Conservation (phyloP, 1,140 invertebrate species). For the Zaprionus africanus region DNA sequence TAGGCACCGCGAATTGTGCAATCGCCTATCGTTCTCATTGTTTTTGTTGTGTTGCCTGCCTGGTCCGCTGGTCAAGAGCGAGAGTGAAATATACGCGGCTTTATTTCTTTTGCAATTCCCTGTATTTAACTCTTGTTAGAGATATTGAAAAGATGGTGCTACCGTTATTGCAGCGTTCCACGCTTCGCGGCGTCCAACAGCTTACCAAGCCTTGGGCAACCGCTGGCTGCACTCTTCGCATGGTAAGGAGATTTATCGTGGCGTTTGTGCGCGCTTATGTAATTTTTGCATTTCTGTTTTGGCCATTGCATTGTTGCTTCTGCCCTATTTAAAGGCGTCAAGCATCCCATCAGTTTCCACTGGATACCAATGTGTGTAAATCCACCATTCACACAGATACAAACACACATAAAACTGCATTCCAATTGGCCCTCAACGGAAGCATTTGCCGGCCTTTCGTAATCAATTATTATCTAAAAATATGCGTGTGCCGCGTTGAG, state of each 20-base stretch:
- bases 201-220: slow-evolving; percentile 66
- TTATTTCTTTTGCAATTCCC: slow-evolving; percentile 29
- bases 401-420: neutral
- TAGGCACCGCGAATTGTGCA: slow-evolving; percentile 7
- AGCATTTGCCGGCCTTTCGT: slow-evolving; percentile 34
- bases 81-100: slow-evolving; percentile 45
- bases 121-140: slow-evolving; percentile 30
- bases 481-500: neutral
- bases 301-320: slow-evolving; percentile 18
- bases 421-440: slow-evolving; percentile 4
- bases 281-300: slow-evolving; percentile 50
- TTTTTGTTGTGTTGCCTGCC: slow-evolving; percentile 43
- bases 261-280: slow-evolving; percentile 46
- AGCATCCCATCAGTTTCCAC: neutral
- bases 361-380: neutral
- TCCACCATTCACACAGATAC: neutral
- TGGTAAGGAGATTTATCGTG: slow-evolving; percentile 67
- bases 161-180: slow-evolving; percentile 68
- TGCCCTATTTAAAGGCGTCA: neutral
- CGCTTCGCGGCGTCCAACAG: slow-evolving; percentile 69
- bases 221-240: slow-evolving; percentile 54
- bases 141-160: slow-evolving; percentile 65
- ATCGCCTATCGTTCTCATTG: slow-evolving; percentile 39
- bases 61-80: slow-evolving; percentile 28
- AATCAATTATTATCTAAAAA: slow-evolving; percentile 14